phyloP scores from a whole-genome alignment of 64 coral and sea anemone species.

The Pocillopora verrucosa region DNA sequence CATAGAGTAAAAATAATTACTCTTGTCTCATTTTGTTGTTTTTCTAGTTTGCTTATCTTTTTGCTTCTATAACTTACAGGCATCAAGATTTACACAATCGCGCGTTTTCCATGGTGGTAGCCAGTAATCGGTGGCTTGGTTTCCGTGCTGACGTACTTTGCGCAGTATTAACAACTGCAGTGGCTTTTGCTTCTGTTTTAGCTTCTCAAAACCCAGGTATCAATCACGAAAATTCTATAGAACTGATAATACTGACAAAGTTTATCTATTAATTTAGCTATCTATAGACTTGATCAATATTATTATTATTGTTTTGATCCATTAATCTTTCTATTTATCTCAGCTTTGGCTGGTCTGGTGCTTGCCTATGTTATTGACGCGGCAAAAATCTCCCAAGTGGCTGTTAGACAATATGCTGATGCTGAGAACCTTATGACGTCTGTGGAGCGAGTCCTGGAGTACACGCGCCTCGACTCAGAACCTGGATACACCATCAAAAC shows the following conservation, averaged over 20 bases:
- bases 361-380: background rate
- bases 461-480: constrained; percentile 13
- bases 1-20: background rate
- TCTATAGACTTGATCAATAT: background rate
- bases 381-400: background rate
- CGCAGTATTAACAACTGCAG: constrained; percentile 9
- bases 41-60: background rate
- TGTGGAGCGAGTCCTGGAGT: constrained; percentile 18
- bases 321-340: background rate
- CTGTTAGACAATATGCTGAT: background rate
- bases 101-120: constrained; percentile 25
- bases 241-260: background rate
- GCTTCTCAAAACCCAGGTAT: constrained; percentile 2
- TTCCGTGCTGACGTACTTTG: constrained; percentile 39
- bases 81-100: constrained; percentile 49
- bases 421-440: constrained; percentile 36
- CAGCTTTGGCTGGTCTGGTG: background rate
- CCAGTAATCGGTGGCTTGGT: constrained; percentile 40
- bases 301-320: background rate
- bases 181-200: constrained; percentile 16
- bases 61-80: background rate
- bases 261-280: background rate
- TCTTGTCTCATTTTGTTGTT: background rate
- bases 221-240: background rate
- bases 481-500: constrained; percentile 31